Evolutionary conservation across 2,888 invertebrate genomes (phyloP).

Genomic region (Caenorhabditis doughertyi): DNA sequence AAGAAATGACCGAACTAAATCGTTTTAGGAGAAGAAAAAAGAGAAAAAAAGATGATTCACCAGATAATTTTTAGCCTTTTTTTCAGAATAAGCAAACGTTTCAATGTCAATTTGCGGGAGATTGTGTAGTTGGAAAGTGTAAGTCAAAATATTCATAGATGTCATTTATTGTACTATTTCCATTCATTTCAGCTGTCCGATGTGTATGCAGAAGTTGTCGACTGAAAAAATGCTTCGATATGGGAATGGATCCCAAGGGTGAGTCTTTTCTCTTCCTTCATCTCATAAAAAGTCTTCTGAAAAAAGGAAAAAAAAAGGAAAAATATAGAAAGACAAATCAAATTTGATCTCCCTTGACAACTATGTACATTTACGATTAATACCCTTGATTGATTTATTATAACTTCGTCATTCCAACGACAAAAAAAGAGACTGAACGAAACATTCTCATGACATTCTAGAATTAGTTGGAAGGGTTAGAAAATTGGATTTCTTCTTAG

Average conservation of each 20-base stretch:
- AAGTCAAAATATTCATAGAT: constrained; percentile 29
- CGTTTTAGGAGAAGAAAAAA: background rate
- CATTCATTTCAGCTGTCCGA: constrained; percentile 73
- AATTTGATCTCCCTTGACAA: constrained; percentile 26
- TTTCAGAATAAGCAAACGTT: constrained; percentile 79
- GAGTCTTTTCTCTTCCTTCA: constrained; percentile 1
- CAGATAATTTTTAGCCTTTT: constrained; percentile 2
- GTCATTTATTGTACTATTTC: background rate
- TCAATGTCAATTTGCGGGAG: constrained; percentile 75
- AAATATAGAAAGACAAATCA: constrained; percentile 13
- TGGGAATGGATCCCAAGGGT: constrained; percentile 79
- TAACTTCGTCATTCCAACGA: constrained; percentile 3
- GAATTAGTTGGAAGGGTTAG: background rate
- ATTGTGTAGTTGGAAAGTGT: constrained; percentile 77
- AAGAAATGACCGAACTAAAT: constrained; percentile 2
- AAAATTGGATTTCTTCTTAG: constrained; percentile 17
- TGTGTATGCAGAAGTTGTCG: constrained; percentile 77
- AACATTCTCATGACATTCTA: constrained; percentile 15
- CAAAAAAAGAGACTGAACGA: background rate
- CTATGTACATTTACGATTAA: constrained; percentile 4
- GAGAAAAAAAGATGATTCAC: constrained; percentile 12
- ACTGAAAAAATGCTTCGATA: constrained; percentile 78
- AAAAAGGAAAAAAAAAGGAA: background rate
- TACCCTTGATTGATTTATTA: constrained; percentile 43
- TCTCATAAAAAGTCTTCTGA: background rate